These are phyloP conservation scores for Tineola bisselliella DNA, from an alignment of 2,888 invertebrate species.

Conservation along the genomic window DNA sequence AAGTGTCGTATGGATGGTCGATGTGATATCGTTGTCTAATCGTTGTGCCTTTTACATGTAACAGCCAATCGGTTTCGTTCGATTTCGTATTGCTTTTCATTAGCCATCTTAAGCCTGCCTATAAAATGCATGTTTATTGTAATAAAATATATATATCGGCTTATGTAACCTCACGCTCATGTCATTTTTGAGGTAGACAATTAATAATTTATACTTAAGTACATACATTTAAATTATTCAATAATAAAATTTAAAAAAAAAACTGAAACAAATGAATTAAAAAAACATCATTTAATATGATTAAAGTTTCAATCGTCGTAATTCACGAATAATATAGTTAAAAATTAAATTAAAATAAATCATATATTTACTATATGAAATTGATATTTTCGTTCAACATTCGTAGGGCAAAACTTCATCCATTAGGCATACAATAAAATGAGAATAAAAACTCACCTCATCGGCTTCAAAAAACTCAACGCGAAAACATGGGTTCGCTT, in stretches of 20 bases:
- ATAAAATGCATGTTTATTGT: constrained; percentile 16
- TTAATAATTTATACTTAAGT: too few species aligned
- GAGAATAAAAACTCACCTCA: constrained; percentile 31
- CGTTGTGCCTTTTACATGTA: constrained; percentile 29
- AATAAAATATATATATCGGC: too few species aligned
- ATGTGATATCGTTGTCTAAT: constrained; percentile 45
- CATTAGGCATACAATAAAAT: constrained; percentile 4
- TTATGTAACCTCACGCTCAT: too few species aligned
- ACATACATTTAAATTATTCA: too few species aligned
- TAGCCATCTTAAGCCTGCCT: constrained; percentile 50
- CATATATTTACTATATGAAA: too few species aligned
- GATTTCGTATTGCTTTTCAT: constrained; percentile 31
- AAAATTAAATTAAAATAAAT: not conserved
- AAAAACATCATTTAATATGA: too few species aligned
- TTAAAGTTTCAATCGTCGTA: too few species aligned
- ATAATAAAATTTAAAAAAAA: too few species aligned
- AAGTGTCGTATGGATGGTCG: constrained; percentile 45
- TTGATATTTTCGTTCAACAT: too few species aligned
- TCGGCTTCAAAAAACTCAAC: constrained; percentile 53
- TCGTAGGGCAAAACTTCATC: not conserved
- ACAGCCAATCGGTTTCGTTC: constrained; percentile 21
- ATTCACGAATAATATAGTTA: too few species aligned
- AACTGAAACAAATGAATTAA: too few species aligned
- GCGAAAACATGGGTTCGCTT: constrained; percentile 43
- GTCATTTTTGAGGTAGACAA: too few species aligned